phyloP scores from a whole-genome alignment of 2,113 vertebrate genomes.

The Mobula birostris region DNA sequence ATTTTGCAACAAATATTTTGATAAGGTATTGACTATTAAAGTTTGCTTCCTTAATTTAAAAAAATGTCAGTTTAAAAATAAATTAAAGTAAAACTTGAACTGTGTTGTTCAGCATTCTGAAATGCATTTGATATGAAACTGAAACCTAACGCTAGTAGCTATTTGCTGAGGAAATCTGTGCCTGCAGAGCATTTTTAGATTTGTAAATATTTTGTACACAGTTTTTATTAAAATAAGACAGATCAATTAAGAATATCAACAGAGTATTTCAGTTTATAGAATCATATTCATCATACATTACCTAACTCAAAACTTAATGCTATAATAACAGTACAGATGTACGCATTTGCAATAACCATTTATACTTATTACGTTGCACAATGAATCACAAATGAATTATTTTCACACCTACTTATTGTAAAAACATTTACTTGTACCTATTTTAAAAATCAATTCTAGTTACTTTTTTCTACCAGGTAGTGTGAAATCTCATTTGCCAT shows the following conservation, averaged over 20 bases:
- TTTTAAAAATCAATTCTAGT: background rate
- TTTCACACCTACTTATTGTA: background rate
- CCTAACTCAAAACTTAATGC: background rate
- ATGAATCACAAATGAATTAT: background rate
- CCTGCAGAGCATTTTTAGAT: background rate
- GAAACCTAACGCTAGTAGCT: conserved; percentile 7
- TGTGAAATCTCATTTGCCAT: conserved; percentile 11
- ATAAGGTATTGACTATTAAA: background rate
- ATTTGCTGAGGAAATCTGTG: background rate
- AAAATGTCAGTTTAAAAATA: background rate
- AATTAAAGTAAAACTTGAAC: background rate
- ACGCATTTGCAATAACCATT: background rate
- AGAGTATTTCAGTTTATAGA: background rate
- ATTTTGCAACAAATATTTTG: background rate
- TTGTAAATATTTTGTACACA: background rate
- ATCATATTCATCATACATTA: no score
- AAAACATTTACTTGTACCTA: background rate
- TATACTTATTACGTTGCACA: background rate
- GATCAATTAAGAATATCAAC: background rate
- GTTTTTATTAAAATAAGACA: background rate
- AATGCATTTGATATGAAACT: background rate
- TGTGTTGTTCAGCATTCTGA: no score
- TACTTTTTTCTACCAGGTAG: background rate
- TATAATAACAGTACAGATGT: background rate
- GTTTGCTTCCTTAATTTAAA: background rate